A percentile compares a stretch with the other conserved stretches of the same genome.
Conservation (phyloP, 2,113 vertebrate species). For the Ascaphus truei region DNA sequence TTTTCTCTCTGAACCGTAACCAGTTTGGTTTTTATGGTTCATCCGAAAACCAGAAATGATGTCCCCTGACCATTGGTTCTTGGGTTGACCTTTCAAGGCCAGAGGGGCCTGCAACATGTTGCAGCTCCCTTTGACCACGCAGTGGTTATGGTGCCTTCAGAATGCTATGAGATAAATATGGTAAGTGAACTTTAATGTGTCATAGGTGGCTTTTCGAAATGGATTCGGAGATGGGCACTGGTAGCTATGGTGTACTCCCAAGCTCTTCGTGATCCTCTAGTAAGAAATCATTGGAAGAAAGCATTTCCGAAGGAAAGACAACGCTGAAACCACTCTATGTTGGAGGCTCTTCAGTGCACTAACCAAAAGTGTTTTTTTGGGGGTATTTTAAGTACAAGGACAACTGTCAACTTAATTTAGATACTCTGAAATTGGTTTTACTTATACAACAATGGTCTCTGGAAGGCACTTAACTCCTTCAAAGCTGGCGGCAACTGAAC, state of each 20-base stretch:
- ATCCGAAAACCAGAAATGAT: background rate
- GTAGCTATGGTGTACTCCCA: background rate
- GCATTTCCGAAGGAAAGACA: too few relatives aligned
- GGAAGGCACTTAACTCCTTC: too few relatives aligned
- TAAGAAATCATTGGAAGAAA: background rate
- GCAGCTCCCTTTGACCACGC: slow-evolving; percentile 10
- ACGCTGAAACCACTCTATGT: too few relatives aligned
- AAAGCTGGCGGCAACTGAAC: too few relatives aligned
- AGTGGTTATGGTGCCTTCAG: background rate
- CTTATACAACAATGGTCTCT: too few relatives aligned
- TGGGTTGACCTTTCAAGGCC: background rate
- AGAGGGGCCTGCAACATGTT: background rate
- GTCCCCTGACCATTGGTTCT: slow-evolving; percentile 31
- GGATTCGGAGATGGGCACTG: background rate
- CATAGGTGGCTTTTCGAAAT: slow-evolving; percentile 15
- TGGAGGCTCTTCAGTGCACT: too few relatives aligned
- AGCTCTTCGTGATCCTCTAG: too few relatives aligned
- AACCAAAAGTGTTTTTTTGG: too few relatives aligned
- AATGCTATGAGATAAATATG: slow-evolving; percentile 10
- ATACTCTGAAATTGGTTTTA: too few relatives aligned
- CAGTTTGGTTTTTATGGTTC: background rate
- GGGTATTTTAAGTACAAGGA: too few relatives aligned
- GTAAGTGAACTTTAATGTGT: background rate
- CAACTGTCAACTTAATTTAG: too few relatives aligned
- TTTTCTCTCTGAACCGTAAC: slow-evolving; percentile 20